Base-by-base conservation (phyloP, 2,113 vertebrate species). In the Stictonetta naevosa region DNA sequence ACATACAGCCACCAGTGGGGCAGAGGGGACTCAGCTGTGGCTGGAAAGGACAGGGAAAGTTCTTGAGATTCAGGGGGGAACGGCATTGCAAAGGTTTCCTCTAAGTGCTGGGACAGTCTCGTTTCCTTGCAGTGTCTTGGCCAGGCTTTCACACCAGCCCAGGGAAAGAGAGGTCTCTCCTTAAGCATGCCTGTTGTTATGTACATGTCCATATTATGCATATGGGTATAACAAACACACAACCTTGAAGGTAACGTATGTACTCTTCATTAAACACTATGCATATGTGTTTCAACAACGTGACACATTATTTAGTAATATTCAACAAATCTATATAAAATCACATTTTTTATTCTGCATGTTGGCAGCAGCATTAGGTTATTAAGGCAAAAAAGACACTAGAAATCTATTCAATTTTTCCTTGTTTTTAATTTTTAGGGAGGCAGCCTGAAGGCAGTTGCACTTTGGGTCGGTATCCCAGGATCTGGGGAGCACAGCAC, bases 291-390 rank as follows among this genome's bases (percentile, higher is more conserved):
- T 59, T 71, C 69, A 64, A 89, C 89, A 91, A 53, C 36, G 36
- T 3, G 0, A 38, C 38, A 26, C 12, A 44, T 31, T 42, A n/a
- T 75, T 81, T 53, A 62, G 23, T 31, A 46, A 60, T 16, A 64
- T 18, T 95, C 74, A 50, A 83, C 71, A 66, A 96, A 88, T 89
- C 92, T 84, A 85, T 42, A 87, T 26, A 64, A 76, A 78, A 90
- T 21, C 20, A 38, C 71, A 64, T 15, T 44, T 67, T 85, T 82
- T 14, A 4, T 64, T 48, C 88, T 66, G 53, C 25, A 2, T 8
- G 8, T 66, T 90, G 85, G 90, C 90, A 94, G 79, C 58, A 82
- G 78, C 5, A 3, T 33, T 15, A 31, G 66, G 69, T 48, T 50
- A 28, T 66, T 38, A 29, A 77, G 64, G 64, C 73, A 29, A 52